Percentiles rank a stretch among this genome's conserved stretches.
Conservation (phyloP, 2,797 vertebrate species). For the Sebastes iracundus region DNA sequence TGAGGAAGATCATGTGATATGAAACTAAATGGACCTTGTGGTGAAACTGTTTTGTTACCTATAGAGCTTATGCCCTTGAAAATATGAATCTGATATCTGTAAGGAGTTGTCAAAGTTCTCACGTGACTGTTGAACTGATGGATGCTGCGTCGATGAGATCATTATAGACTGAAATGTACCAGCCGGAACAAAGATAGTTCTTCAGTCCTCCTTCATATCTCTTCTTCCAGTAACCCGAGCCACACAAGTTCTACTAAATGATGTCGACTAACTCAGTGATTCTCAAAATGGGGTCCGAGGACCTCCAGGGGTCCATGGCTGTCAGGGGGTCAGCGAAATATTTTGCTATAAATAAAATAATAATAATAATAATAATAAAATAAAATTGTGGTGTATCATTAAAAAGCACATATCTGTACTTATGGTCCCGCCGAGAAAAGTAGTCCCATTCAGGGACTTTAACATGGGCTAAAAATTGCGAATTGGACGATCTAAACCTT, state of each 20-base stretch:
- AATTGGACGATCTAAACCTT: too few relatives aligned
- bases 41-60: not conserved
- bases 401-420: too few relatives aligned
- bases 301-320: too few relatives aligned
- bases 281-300: too few relatives aligned
- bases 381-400: too few relatives aligned
- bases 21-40: not conserved
- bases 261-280: not conserved
- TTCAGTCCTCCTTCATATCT: not conserved
- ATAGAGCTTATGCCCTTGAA: not conserved
- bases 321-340: too few relatives aligned
- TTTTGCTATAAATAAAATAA: too few relatives aligned
- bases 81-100: not conserved
- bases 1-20: not conserved
- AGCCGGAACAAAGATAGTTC: not conserved
- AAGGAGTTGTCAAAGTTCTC: not conserved
- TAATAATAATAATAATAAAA: too few relatives aligned
- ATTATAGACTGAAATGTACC: not conserved
- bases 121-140: not conserved
- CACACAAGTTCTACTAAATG: not conserved
- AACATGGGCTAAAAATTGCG: too few relatives aligned
- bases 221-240: not conserved
- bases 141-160: not conserved
- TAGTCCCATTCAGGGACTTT: too few relatives aligned
- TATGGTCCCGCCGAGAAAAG: too few relatives aligned